Evolutionary conservation across 2,113 vertebrate genomes (phyloP).

Genomic region (Bettongia penicillata): DNA sequence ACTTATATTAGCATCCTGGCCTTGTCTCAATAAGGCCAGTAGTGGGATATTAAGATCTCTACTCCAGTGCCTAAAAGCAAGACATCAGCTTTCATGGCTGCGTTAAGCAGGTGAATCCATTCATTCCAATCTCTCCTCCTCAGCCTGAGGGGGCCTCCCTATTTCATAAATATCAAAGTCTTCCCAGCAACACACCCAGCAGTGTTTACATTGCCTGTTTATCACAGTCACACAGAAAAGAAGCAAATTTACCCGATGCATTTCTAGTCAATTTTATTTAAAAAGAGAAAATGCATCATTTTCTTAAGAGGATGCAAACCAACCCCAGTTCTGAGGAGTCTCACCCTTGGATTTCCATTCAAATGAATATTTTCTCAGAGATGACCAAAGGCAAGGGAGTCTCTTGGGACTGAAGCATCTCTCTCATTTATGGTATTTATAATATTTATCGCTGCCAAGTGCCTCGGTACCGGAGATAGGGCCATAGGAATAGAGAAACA

Average conservation of each 20-base stretch:
- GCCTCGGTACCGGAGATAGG: background rate
- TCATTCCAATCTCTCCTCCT: conserved; percentile 2
- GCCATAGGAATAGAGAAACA: background rate
- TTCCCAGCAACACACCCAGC: background rate
- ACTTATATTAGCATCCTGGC: too few relatives aligned
- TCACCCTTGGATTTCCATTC: conserved; percentile 58
- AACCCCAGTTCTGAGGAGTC: conserved; percentile 37
- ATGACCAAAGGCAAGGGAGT: conserved; percentile 5
- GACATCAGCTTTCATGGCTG: fast-evolving
- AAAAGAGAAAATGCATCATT: conserved; percentile 25
- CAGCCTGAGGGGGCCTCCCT: fast-evolving
- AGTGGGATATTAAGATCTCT: background rate
- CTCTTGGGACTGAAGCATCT: background rate
- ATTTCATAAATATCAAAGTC: background rate
- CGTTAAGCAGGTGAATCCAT: too few relatives aligned
- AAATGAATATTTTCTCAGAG: conserved; percentile 33
- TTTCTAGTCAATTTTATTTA: conserved; percentile 62
- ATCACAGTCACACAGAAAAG: conserved; percentile 25
- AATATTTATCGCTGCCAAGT: conserved; percentile 2
- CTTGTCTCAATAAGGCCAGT: background rate
- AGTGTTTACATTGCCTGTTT: conserved; percentile 16
- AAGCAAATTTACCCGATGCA: conserved; percentile 27
- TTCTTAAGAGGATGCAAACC: conserved; percentile 31
- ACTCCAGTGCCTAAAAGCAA: background rate
- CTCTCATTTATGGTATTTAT: conserved; percentile 6